Base-by-base conservation (phyloP, 2,113 vertebrate species). In the Regulus satrapa region DNA sequence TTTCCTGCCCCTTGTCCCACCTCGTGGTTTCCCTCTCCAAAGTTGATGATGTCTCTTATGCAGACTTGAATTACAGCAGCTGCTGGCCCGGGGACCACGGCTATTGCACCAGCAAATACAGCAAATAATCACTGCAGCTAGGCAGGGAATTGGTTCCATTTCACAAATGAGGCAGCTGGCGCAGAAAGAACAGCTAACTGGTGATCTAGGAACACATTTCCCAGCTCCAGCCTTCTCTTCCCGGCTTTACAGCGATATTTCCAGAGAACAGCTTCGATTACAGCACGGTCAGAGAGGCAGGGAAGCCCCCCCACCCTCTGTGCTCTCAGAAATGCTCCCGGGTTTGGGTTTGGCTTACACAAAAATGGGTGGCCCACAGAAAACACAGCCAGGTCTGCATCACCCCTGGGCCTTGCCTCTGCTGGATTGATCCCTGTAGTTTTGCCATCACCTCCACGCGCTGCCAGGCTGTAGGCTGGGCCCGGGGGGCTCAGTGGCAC, bases 1-100 rank as follows among this genome's bases (percentile, higher is more conserved):
- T 67, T 49, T 34, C 49, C 46, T 73, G 54, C 31, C 16, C 49
- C 55, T 56, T 43, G 28, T 58, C 51, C 55, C 78, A 64, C 75
- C 75, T 51, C 34, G 6, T 24, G 21, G 11, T 29, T 52, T 63
- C 48, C n/a, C 28, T 79, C 24, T 79, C n/a, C 32, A 31, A 75
- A 43, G 29, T 14, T 9, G 25, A 48, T 9, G 10, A 8, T 4
- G 8, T 31, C 69, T 38, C 31, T 51, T 24, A 5, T 1, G 5
- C 40, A 41, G 24, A 32, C 32, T 34, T 51, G 56, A 24, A 88
- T 46, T 41, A 71, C 68, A 85, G 34, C 21, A 84, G 59, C 63
- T 2, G 2, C 43, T 71, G 85, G 49, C 54, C 41, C 0, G 0
- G 28, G n/a, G 36, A 64, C 20, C 1, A 0, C 0, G 1, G 38